Base-by-base conservation (phyloP, 2,797 vertebrate genomes). In the Rhabdophis nuchalis region DNA sequence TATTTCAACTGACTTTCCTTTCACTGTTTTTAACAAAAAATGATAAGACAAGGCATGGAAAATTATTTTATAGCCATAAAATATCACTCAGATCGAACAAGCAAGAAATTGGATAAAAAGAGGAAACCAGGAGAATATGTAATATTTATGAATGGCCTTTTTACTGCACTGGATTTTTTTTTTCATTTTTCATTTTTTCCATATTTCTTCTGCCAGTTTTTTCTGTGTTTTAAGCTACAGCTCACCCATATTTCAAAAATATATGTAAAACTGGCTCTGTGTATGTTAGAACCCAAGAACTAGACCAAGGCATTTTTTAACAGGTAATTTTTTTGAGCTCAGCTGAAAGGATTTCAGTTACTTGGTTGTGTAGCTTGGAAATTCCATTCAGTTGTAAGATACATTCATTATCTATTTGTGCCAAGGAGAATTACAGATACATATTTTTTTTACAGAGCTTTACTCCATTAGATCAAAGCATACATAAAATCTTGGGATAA, bases 381-480 rank as follows among this genome's bases (percentile, higher is more conserved):
- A 53, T 41, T 36, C 54, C 32, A 36, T 87, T 54, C 27, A 14
- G 20, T 50, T 90, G 36, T 86, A 72, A 58, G 82, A 86, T 2
- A 29, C 13, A 68, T 56, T 23, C 13, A 41, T n/a, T 77, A 25
- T 36, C 18, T 61, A 86, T 41, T 41, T 89, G 56, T 87, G 82
- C 88, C 92, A 86, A 87, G 53, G 7, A 92, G 32, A 87, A 36
- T 58, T 92, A 87, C 68, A 58, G 36, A 25, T 56, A 86, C 53
- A 57, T 46, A 4, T 89, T 89, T 86, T 85, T 64, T 86, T 29
- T 46, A 8, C 18, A 32, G 25, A 82, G 18, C 25, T n/a, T 46
- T 61, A 57, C 50, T 88, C 54, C 52, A 68, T 85, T 89, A 87
- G 25, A 68, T 86, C 87, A 92, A 90, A 53, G 56, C 88, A 92